Percentiles rank a stretch among this genome's conserved stretches.
phyloP scores from a whole-genome alignment of 2,113 vertebrate genomes.

The Xenus cinereus region DNA sequence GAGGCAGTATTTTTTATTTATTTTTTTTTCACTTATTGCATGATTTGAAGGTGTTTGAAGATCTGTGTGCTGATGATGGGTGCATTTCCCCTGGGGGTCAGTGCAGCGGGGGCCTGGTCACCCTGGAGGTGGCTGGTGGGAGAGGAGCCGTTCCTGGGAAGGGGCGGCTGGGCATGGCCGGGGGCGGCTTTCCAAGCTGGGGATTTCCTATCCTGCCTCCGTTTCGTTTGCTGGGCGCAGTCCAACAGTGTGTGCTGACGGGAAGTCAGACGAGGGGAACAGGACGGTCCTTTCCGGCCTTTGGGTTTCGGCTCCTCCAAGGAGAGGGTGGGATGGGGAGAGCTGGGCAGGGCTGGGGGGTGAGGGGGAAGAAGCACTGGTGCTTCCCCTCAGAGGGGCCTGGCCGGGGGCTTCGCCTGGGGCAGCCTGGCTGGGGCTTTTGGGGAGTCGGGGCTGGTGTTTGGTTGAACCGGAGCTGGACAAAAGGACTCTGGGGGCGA shows the following conservation, averaged over 20 bases:
- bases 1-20: not conserved
- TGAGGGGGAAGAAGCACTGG: fast-evolving
- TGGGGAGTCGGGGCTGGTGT: fast-evolving
- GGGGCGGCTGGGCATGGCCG: not conserved
- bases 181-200: not conserved
- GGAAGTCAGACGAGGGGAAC: conserved; percentile 54
- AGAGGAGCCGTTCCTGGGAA: not conserved
- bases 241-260: conserved; percentile 22
- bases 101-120: not conserved
- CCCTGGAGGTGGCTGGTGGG: fast-evolving
- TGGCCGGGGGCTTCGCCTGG: not conserved
- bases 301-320: conserved; percentile 2
- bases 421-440: fast-evolving
- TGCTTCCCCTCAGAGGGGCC: fast-evolving
- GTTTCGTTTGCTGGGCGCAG: not conserved
- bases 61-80: not conserved
- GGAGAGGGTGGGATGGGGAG: conserved; percentile 38
- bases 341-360: not conserved
- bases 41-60: not conserved
- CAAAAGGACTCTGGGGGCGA: fast-evolving
- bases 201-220: conserved; percentile 16
- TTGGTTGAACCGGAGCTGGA: not conserved
- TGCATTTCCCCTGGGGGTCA: fast-evolving
- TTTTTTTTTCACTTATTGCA: fast-evolving
- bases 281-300: conserved; percentile 44